Base-by-base conservation (phyloP, 2,888 invertebrate species). In the Ennomos quercinarius region DNA sequence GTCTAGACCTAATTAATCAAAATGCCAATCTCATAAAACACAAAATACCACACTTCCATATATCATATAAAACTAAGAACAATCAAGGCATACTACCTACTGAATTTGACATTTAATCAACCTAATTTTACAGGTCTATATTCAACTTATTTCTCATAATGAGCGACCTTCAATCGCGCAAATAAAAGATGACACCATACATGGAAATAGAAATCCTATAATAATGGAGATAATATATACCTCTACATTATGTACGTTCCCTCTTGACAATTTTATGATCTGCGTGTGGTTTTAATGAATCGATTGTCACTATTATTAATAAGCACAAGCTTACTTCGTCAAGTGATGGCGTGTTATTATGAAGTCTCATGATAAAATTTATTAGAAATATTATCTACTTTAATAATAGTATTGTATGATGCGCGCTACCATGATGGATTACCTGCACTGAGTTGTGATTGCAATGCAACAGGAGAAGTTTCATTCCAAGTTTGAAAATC, bases 1-100 rank as follows among this genome's bases (percentile, higher is more conserved):
- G 40, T 53, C 45, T 46, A 53, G 41, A 54, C 41, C 41, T 27
- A 41, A 54, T 41, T 46, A 46, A 55, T 48, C 38, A 37, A 27
- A 5, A 2, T 10, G 10, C 37, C 36, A 12, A 46, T 17, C 10
- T 27, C 6, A 6, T 27, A 10, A 2, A 6, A n/a, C 34, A 40
- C 34, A 27, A 48, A 48, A 47, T 27, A 11, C 27, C 17, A 5
- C 37, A 37, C 13, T 27, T 45, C 34, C 34, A 52, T 43, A 3
- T 13, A 47, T 43, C 38, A 39, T 3, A 10, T 5, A 35, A 52
- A 47, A 43, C 39, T 36, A 39, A 47, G 38, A 52, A 17, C 38
- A 52, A 39, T 47, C 17, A 10, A 40, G 11, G 27, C 11, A 34
- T 34, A 27, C n/a, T 12, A 27, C 9, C 27, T 6, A 27, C 27